Evolutionary conservation across 2,113 vertebrate genomes (phyloP).

Genomic region (Sialia sialis): DNA sequence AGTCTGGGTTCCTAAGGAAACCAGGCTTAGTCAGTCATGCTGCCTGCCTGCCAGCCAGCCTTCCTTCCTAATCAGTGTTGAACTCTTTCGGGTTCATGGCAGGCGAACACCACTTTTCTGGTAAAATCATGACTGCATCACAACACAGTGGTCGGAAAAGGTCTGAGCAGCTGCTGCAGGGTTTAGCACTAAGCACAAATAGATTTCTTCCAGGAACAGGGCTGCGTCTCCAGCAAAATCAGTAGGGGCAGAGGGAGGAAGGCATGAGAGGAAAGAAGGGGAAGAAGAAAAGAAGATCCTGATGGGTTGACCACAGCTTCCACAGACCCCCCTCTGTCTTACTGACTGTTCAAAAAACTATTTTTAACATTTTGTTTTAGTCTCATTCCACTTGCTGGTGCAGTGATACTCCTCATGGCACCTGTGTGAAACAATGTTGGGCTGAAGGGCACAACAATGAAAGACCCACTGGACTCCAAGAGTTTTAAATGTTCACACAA

Average conservation of each 20-base stretch:
- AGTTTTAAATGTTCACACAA: not conserved
- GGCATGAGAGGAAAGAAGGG: not conserved
- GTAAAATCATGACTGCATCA: slow-evolving; percentile 5
- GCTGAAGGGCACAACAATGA: not conserved
- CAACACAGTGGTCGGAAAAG: not conserved
- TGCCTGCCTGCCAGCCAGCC: slow-evolving; percentile 28
- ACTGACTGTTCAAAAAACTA: not conserved
- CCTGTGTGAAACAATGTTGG: not conserved
- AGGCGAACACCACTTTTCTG: not conserved
- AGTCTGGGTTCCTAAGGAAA: slow-evolving; percentile 64
- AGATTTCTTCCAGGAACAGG: not conserved
- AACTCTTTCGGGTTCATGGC: not conserved
- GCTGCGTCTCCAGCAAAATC: not conserved
- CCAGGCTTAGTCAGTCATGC: slow-evolving; percentile 27
- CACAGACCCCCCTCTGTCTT: not conserved
- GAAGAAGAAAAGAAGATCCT: not conserved
- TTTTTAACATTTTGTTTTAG: not conserved
- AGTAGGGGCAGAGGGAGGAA: not conserved
- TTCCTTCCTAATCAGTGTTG: slow-evolving; percentile 10
- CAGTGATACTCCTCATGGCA: not conserved
- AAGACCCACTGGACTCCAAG: not conserved
- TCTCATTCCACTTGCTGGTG: not conserved
- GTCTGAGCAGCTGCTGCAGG: not conserved
- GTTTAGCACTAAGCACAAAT: not conserved
- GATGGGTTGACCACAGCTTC: not conserved